phyloP scores from a whole-genome alignment of 2,113 vertebrate genomes.

The Crotalus helleri region DNA sequence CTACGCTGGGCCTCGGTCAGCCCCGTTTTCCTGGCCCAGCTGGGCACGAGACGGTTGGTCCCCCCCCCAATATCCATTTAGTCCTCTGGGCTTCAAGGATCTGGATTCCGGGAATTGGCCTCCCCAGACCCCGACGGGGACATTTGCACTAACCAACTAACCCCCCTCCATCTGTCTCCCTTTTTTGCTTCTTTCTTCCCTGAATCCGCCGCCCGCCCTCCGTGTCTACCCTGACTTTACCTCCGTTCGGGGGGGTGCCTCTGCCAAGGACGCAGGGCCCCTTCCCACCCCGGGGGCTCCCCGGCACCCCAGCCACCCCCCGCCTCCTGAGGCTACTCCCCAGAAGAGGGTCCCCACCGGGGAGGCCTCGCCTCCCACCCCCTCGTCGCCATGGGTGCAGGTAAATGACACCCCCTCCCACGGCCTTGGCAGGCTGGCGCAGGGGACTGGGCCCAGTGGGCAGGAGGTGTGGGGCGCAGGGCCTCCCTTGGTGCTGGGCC shows the following conservation, averaged over 20 bases:
- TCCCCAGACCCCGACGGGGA: too few species aligned
- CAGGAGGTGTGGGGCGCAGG: not conserved
- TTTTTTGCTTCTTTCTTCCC: not conserved
- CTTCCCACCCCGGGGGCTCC: not conserved
- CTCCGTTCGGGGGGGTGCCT: not conserved
- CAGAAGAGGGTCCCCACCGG: constrained; percentile 35
- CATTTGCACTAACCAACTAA: not conserved
- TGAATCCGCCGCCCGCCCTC: rapidly evolving
- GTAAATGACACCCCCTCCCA: not conserved
- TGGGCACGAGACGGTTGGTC: too few species aligned
- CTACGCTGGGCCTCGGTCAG: not conserved
- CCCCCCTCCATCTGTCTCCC: not conserved
- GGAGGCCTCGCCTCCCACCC: constrained; percentile 37
- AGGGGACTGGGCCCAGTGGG: not conserved
- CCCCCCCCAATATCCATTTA: not conserved
- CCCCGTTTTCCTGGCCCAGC: constrained; percentile 10
- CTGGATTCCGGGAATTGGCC: not conserved
- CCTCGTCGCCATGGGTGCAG: not conserved
- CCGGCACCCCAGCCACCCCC: not conserved
- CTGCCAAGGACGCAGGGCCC: not conserved
- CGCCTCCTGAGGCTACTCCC: constrained; percentile 30
- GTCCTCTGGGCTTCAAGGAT: not conserved
- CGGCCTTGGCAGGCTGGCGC: not conserved
- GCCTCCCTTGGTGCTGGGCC: not conserved
- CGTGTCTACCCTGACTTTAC: too few species aligned